These are phyloP conservation scores for Phoxinus dragarum DNA, from an alignment of 2,797 vertebrate species.

Conservation along the genomic window DNA sequence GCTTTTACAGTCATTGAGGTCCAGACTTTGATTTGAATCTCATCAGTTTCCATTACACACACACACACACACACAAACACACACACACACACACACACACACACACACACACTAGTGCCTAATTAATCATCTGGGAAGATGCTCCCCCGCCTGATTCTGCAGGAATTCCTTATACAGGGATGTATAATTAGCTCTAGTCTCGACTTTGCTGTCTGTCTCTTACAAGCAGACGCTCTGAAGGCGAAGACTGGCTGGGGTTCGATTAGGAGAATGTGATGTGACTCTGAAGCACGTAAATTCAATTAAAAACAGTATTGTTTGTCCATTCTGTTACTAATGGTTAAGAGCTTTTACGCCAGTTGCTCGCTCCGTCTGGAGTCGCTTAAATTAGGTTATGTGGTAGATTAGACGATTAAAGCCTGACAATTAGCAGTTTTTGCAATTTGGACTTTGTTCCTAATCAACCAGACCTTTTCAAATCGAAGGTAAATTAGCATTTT, in stretches of 20 bases:
- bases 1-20: slow-evolving; percentile 6
- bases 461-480: slow-evolving; percentile 26
- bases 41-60: slow-evolving; percentile 15
- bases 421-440: slow-evolving; percentile 25
- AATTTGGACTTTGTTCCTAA: slow-evolving; percentile 38
- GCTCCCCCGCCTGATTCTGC: slow-evolving; percentile 7
- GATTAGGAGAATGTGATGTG: slow-evolving; percentile 42
- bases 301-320: slow-evolving; percentile 44
- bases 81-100: slow-evolving; percentile 8
- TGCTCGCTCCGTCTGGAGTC: slow-evolving; percentile 12
- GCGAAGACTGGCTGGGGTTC: slow-evolving; percentile 22
- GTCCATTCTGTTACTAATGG: slow-evolving; percentile 33
- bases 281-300: slow-evolving; percentile 37
- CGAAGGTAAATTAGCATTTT: slow-evolving; percentile 30
- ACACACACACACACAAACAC: background rate
- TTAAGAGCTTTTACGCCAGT: slow-evolving; percentile 28
- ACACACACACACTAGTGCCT: slow-evolving; percentile 9
- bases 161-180: slow-evolving; percentile 27
- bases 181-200: slow-evolving; percentile 41
- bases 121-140: slow-evolving; percentile 33
- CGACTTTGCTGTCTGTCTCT: slow-evolving; percentile 51
- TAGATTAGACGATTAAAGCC: slow-evolving; percentile 39
- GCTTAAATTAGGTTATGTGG: slow-evolving; percentile 27
- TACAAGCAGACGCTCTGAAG: slow-evolving; percentile 19
- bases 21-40: slow-evolving; percentile 33